Evolutionary conservation across 1,140 invertebrate species (phyloP), one percentile per base, ranked within the genome.

Genomic region (Euwallacea similis): DNA sequence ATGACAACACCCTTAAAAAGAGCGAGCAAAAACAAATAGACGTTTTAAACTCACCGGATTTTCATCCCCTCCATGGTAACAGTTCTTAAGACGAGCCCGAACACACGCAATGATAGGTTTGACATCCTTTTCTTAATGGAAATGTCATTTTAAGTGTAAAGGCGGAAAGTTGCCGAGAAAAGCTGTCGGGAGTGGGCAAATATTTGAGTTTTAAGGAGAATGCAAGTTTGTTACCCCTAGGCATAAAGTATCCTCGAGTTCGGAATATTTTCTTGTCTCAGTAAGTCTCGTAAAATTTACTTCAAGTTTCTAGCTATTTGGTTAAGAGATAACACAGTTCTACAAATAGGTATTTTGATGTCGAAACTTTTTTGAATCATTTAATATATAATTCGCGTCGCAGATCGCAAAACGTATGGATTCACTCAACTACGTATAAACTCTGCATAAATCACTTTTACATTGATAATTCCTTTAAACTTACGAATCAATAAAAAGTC

Each of bases 1-100:
- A 69, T 69, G 67, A 62, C 67, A 69, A 69, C 67, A 69, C 67
- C 60, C 67, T 63, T 42, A 69, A 63, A 69, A 69, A 44, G 56
- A 46, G 42, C 15, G 59, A 43, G 67, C 46, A 63, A 62, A 69
- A 69, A 69, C 47, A 69, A 69, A 69, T 69, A 69, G 67, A 69
- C 60, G 67, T 69, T 69, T 69, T 62, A 69, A 16, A 58, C 43
- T 62, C 46, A 42, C 53, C 44, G 59, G 59, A 62, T 69, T 69
- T 63, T 47, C 60, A 61, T 53, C 10, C 42, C 46, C 42, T 46
- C 50, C 44, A 10, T 41, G 7, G 55, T 56, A 68, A 68, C 58
- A 68, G 56, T 68, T 41, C 55, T 68, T 60, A 68, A 61, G 59
- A 68, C 58, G 66, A 43, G 58, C 66, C 58, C 55, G 53, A 59